Conservation (phyloP, 2,113 vertebrate species). For the Corapipo altera region DNA sequence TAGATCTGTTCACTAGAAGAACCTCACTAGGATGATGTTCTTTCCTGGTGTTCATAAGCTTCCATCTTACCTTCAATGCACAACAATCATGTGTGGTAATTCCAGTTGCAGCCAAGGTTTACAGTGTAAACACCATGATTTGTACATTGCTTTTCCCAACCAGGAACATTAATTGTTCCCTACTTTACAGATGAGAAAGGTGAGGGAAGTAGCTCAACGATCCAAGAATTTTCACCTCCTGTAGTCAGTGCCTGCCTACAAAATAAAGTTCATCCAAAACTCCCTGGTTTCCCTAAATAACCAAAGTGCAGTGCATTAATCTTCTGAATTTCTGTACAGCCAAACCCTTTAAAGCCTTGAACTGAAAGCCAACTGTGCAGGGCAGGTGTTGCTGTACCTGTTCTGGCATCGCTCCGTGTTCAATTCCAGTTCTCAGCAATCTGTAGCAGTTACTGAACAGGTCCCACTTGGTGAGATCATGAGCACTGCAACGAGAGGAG, state of each 20-base stretch:
- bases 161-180: background rate
- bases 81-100: background rate
- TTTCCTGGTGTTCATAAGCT: background rate
- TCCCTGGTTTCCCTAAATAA: background rate
- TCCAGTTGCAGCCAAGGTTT: background rate
- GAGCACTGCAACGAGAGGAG: conserved; percentile 81
- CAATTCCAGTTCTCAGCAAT: conserved; percentile 95
- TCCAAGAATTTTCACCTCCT: background rate
- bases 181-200: background rate
- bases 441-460: conserved; percentile 98
- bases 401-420: conserved; percentile 98
- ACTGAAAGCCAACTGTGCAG: background rate
- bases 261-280: background rate
- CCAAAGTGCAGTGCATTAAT: background rate
- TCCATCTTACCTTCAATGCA: background rate
- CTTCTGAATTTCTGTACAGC: background rate
- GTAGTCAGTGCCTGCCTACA: background rate
- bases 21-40: background rate
- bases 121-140: background rate
- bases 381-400: conserved; percentile 76
- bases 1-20: background rate
- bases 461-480: conserved; percentile 98
- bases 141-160: background rate
- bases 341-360: background rate
- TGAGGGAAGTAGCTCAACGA: background rate